Percentiles rank a stretch among this genome's conserved stretches.
Conservation (phyloP, 2,113 vertebrate genomes). For the Ondatra zibethicus region DNA sequence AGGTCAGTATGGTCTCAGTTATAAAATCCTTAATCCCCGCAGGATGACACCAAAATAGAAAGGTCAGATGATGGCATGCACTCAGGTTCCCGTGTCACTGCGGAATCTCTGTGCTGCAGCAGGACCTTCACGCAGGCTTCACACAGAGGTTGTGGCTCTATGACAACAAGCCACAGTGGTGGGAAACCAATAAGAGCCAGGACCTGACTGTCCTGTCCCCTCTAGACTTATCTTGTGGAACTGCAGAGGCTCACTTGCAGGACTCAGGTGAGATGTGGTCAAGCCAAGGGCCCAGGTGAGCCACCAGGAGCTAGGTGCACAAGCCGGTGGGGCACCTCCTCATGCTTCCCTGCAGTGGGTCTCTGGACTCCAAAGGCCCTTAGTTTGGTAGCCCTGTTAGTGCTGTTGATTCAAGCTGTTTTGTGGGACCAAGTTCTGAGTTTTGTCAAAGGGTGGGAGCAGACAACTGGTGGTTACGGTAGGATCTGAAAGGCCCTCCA, state of each 20-base stretch:
- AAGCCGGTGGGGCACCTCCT: neutral
- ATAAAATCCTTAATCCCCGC: rapidly evolving
- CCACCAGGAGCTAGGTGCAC: neutral
- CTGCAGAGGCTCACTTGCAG: neutral
- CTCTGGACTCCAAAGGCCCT: neutral
- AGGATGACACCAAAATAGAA: neutral
- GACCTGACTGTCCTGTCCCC: neutral
- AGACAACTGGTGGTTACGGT: rapidly evolving
- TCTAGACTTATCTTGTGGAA: neutral
- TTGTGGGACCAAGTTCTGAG: neutral
- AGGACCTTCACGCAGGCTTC: too few species aligned
- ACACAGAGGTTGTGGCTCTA: neutral
- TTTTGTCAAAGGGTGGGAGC: neutral
- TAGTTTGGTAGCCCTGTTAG: neutral
- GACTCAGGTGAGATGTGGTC: neutral
- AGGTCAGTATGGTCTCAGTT: neutral
- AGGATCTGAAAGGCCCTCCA: neutral
- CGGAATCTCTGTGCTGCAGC: neutral
- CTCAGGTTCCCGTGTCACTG: neutral
- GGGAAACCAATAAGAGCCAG: neutral
- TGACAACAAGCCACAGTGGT: neutral
- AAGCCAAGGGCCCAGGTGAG: neutral
- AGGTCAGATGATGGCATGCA: neutral
- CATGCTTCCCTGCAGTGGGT: too few species aligned
- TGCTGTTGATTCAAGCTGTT: neutral